phyloP scores from a whole-genome alignment of 1,140 invertebrate genomes.

The Drosophila busckii region DNA sequence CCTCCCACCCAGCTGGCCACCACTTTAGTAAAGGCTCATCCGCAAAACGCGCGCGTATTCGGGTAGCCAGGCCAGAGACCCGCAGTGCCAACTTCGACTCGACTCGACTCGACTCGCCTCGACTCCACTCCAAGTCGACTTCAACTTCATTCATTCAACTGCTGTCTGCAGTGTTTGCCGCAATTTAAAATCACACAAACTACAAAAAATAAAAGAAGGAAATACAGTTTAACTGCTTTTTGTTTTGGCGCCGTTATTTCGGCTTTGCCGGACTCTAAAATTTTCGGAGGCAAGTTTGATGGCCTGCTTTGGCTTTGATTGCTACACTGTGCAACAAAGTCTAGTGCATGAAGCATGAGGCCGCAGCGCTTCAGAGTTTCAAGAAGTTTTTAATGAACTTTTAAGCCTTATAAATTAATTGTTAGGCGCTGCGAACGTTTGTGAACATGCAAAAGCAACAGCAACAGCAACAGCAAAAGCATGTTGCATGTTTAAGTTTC shows the following conservation, averaged over 20 bases:
- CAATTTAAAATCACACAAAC: slow-evolving; percentile 60
- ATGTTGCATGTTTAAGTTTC: too few species aligned
- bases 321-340: slow-evolving; percentile 55
- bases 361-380: too few species aligned
- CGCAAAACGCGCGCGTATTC: slow-evolving; percentile 43
- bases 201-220: too few species aligned
- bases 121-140: not conserved
- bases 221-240: slow-evolving; percentile 36
- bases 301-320: not conserved
- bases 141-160: not conserved
- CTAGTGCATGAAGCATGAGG: too few species aligned
- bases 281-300: slow-evolving; percentile 1
- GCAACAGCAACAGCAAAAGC: too few species aligned
- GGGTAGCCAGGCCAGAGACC: slow-evolving; percentile 40
- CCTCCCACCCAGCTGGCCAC: not conserved
- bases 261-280: slow-evolving; percentile 22
- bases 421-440: too few species aligned
- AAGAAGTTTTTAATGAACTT: too few species aligned
- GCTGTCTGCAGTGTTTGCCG: not conserved
- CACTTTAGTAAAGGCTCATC: slow-evolving; percentile 7
- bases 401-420: too few species aligned
- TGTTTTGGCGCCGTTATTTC: slow-evolving; percentile 56
- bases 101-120: too few species aligned
- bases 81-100: not conserved
- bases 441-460: too few species aligned